These are phyloP conservation scores for Oreohelix idahoensis DNA, from an alignment of 1,140 invertebrate species.

Conservation along the genomic window DNA sequence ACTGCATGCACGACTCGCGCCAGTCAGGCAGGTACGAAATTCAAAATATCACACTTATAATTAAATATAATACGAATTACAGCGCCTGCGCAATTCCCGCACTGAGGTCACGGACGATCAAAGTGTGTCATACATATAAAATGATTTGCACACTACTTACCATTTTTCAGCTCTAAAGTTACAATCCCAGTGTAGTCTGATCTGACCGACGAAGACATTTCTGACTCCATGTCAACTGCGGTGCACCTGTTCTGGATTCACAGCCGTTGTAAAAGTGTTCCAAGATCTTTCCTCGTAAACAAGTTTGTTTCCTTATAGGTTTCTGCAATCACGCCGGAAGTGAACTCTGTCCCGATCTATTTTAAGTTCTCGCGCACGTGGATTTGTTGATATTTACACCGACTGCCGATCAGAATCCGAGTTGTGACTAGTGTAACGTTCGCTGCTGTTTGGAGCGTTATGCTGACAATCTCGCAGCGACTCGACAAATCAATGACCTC, in stretches of 20 bases:
- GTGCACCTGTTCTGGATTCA: too few species aligned
- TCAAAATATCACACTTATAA: too few species aligned
- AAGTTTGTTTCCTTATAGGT: constrained; percentile 12
- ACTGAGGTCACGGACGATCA: neutral
- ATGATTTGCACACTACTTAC: neutral
- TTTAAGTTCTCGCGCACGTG: constrained; percentile 1
- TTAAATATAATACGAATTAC: too few species aligned
- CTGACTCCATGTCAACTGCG: neutral
- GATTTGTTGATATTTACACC: constrained; percentile 9
- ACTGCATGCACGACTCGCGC: too few species aligned
- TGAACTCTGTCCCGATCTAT: constrained; percentile 4
- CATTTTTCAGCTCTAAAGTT: constrained; percentile 14
- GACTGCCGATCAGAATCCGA: too few species aligned
- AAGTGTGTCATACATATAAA: neutral
- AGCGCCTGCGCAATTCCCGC: too few species aligned
- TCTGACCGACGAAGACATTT: neutral
- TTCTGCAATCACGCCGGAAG: neutral
- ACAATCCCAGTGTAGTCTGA: neutral
- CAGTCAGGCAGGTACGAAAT: too few species aligned
- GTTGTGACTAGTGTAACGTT: too few species aligned
- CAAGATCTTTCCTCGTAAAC: neutral
- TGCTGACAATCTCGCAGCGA: too few species aligned
- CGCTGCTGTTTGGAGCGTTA: too few species aligned
- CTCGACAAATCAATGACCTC: too few species aligned
- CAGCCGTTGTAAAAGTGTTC: neutral